Evolutionary conservation across 2,113 vertebrate species (phyloP).

Genomic region (Platanista minor): DNA sequence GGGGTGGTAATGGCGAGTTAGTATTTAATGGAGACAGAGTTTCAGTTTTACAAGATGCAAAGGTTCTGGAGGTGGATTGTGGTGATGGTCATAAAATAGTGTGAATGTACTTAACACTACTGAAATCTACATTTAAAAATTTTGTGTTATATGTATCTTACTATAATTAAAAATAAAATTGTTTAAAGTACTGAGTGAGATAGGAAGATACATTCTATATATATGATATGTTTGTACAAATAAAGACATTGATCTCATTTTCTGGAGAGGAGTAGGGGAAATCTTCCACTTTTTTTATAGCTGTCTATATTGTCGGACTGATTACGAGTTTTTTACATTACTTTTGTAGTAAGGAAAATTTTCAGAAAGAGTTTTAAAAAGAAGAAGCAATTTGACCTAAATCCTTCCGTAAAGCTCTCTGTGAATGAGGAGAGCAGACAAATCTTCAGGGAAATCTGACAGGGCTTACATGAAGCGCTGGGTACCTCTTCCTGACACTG

Average conservation of each 20-base stretch:
- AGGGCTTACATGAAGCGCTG: not conserved
- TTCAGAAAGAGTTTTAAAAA: not conserved
- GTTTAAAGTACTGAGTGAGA: not conserved
- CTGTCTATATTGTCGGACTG: not conserved
- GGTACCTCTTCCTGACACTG: not conserved
- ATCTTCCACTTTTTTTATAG: not conserved
- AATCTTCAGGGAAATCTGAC: not conserved
- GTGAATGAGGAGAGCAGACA: not conserved
- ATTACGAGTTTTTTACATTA: not conserved
- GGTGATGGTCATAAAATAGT: not conserved
- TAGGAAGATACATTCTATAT: too few species aligned
- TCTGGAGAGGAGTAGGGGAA: not conserved
- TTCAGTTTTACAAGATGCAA: not conserved
- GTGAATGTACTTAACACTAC: not conserved
- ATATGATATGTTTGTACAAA: not conserved
- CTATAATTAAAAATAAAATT: not conserved
- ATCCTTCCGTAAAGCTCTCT: not conserved
- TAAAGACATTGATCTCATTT: not conserved
- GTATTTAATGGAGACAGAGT: not conserved
- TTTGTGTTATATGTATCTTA: not conserved
- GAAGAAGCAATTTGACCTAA: not conserved
- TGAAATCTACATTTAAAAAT: not conserved
- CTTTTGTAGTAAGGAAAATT: not conserved
- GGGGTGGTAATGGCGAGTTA: not conserved
- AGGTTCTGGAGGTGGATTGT: not conserved